Conservation (phyloP, 2,113 vertebrate species). For the Ariopsis seemanni region DNA sequence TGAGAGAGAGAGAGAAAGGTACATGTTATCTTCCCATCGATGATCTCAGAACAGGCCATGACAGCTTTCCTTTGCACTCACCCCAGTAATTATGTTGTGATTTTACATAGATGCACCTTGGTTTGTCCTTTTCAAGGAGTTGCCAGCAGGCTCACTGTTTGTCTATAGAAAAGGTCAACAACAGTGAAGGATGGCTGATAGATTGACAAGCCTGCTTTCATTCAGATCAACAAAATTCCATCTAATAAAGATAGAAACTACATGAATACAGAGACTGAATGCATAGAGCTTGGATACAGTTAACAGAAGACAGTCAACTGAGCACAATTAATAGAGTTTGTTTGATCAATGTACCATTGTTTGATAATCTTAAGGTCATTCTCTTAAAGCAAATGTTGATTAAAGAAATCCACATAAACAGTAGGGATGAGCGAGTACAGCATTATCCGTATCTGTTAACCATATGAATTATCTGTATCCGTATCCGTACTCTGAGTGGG, state of each 20-base stretch:
- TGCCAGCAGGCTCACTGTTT: slow-evolving; percentile 8
- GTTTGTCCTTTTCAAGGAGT: slow-evolving; percentile 42
- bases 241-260: neutral
- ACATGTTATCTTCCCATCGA: slow-evolving; percentile 28
- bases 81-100: slow-evolving; percentile 42
- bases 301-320: too few species aligned
- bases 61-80: slow-evolving; percentile 33
- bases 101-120: slow-evolving; percentile 45
- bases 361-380: neutral
- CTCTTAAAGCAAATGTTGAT: neutral
- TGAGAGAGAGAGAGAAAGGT: neutral
- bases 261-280: neutral
- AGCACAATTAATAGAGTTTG: too few species aligned
- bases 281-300: neutral
- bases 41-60: slow-evolving; percentile 26
- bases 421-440: too few species aligned
- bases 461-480: too few species aligned
- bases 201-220: slow-evolving; percentile 10
- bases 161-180: slow-evolving; percentile 41
- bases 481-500: too few species aligned
- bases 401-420: neutral
- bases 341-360: neutral
- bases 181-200: slow-evolving; percentile 11
- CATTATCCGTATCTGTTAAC: too few species aligned
- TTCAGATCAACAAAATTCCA: neutral